Evolutionary conservation across 2,888 invertebrate genomes (phyloP), one percentile per base, ranked within the genome.

Genomic region (Drosophila monieri): DNA sequence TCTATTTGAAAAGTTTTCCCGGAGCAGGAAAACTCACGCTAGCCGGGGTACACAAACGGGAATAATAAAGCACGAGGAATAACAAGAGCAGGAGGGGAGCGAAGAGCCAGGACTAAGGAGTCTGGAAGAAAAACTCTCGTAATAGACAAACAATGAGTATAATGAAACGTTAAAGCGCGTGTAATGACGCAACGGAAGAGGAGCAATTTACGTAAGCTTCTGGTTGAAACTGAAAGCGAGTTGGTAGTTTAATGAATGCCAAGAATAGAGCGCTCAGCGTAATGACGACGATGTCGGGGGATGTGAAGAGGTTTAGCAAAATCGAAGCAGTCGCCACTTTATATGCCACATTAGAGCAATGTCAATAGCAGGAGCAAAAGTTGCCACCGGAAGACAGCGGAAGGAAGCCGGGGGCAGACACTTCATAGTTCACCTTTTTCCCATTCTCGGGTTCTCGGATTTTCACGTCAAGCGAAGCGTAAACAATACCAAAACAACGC

Each of bases 81-180:
- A 23, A 41, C 41, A 27, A 44, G 35, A 15, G 41, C 8, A 32
- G 21, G 43, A 30, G 15, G 32, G 51, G n/a, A 6, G 35, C 9
- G 9, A 27, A 27, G 27, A 27, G 27, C 27, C 39, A 37, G 43
- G 43, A 18, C 35, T 58, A 41, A 52, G 41, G 54, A 71, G 53
- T 47, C 44, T 43, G 30, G 61, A 70, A 55, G 71, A 73, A 77
- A 72, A 73, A 51, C 55, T 49, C 55, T 57, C 49, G 54, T 56
- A 71, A 80, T 77, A 88, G 88, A 78, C 80, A 88, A 88, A 85
- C 80, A 85, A 79, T 73, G 59, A 59, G 73, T 48, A 69, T 60
- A 85, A 74, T 72, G 65, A 74, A 78, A 74, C 65, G 74, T 59
- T 77, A 66, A 73, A 74, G 61, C 60, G 56, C 73, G 66, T 71